A percentile compares a stretch with the other conserved stretches of the same genome.
phyloP scores from a whole-genome alignment of 1,140 invertebrate species.

The Lithobius niger region DNA sequence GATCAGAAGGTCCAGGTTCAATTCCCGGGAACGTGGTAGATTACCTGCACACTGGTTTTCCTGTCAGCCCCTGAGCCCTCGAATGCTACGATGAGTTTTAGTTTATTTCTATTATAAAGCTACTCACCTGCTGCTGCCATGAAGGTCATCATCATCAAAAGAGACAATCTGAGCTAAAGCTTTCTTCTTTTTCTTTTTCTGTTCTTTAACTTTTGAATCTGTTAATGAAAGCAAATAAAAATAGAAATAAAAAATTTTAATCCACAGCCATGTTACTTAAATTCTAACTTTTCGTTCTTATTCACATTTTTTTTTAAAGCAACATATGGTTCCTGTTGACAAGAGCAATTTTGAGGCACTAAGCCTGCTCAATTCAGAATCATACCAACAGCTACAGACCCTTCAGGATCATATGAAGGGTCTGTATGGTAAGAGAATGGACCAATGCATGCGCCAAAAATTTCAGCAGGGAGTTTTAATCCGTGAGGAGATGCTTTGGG shows the following conservation, averaged over 20 bases:
- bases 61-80: neutral
- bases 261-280: constrained; percentile 5
- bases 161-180: constrained; percentile 45
- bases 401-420: too few relatives aligned
- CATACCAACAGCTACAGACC: too few relatives aligned
- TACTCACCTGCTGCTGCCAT: neutral
- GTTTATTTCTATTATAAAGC: neutral
- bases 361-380: too few relatives aligned
- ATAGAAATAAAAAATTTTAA: neutral
- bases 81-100: neutral
- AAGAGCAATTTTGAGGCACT: too few relatives aligned
- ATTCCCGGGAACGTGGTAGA: neutral
- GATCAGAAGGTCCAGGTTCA: neutral
- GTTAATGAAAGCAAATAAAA: neutral
- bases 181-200: constrained; percentile 41
- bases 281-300: too few relatives aligned
- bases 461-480: too few relatives aligned
- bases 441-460: too few relatives aligned
- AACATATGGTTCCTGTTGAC: neutral
- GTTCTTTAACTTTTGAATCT: constrained; percentile 18
- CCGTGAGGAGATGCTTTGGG: too few relatives aligned
- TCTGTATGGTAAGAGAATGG: too few relatives aligned
- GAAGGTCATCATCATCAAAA: constrained; percentile 42
- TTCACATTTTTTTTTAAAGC: too few relatives aligned
- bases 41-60: neutral